These are phyloP conservation scores for Drosophila sulfurigaster DNA, from an alignment of 1,140 invertebrate genomes.

Conservation along the genomic window DNA sequence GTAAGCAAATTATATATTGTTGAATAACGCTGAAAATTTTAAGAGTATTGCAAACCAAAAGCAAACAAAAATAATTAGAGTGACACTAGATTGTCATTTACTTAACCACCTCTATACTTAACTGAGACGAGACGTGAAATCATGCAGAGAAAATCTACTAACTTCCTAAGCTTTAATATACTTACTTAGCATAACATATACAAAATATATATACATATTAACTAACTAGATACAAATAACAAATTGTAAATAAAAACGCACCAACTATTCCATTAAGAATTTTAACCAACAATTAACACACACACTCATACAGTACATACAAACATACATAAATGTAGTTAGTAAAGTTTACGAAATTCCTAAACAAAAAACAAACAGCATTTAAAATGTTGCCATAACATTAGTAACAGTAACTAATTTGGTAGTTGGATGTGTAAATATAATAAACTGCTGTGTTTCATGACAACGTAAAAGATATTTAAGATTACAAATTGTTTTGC, in stretches of 20 bases:
- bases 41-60: conserved; percentile 5
- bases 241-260: conserved; percentile 81
- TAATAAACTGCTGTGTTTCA: conserved; percentile 81
- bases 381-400: conserved; percentile 30
- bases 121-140: conserved; percentile 21
- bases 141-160: conserved; percentile 75
- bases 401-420: conserved; percentile 46
- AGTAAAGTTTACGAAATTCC: conserved; percentile 72
- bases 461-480: conserved; percentile 78
- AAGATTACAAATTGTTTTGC: conserved; percentile 52
- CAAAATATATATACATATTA: conserved; percentile 7
- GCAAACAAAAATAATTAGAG: conserved; percentile 7
- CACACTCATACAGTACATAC: conserved; percentile 21
- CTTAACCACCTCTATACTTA: conserved; percentile 44
- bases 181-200: conserved; percentile 41
- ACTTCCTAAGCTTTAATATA: conserved; percentile 80
- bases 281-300: conserved; percentile 66
- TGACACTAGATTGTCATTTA: conserved; percentile 17
- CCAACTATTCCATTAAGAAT: conserved; percentile 80
- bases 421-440: conserved; percentile 44
- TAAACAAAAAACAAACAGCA: conserved; percentile 42
- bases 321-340: conserved; percentile 52
- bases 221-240: conserved; percentile 63
- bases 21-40: background rate
- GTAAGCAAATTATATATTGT: background rate